Evolutionary conservation across 2,888 invertebrate species (phyloP).

Genomic region (Drosophila pegasa): DNA sequence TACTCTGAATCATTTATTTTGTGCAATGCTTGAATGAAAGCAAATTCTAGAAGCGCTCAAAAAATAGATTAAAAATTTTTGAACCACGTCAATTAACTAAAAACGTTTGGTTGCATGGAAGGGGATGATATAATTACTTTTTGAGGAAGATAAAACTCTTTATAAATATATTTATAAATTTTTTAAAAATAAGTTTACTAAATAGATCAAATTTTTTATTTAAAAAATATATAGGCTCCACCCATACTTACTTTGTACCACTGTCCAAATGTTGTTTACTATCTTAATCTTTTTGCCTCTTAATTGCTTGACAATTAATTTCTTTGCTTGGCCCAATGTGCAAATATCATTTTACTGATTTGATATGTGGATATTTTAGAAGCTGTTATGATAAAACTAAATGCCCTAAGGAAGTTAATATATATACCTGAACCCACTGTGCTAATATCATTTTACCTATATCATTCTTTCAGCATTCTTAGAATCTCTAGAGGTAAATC

Average conservation of each 20-base stretch:
- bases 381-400: too few species aligned
- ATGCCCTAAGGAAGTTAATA: too few species aligned
- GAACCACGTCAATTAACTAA: not conserved
- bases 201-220: too few species aligned
- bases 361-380: too few species aligned
- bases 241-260: too few species aligned
- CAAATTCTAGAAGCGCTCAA: not conserved
- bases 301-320: too few species aligned
- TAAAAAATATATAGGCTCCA: too few species aligned
- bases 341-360: too few species aligned
- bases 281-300: too few species aligned
- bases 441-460: not conserved
- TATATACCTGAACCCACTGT: too few species aligned
- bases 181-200: not conserved
- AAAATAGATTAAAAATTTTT: not conserved
- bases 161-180: not conserved
- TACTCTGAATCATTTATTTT: slow-evolving; percentile 3
- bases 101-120: not conserved
- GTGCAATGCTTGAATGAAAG: not conserved
- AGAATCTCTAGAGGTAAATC: not conserved
- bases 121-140: not conserved
- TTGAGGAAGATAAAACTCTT: not conserved
- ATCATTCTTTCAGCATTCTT: not conserved
- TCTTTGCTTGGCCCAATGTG: too few species aligned
- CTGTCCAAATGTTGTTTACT: too few species aligned